Base-by-base conservation (phyloP, 2,113 vertebrate genomes). In the Urocynchramus pylzowi region DNA sequence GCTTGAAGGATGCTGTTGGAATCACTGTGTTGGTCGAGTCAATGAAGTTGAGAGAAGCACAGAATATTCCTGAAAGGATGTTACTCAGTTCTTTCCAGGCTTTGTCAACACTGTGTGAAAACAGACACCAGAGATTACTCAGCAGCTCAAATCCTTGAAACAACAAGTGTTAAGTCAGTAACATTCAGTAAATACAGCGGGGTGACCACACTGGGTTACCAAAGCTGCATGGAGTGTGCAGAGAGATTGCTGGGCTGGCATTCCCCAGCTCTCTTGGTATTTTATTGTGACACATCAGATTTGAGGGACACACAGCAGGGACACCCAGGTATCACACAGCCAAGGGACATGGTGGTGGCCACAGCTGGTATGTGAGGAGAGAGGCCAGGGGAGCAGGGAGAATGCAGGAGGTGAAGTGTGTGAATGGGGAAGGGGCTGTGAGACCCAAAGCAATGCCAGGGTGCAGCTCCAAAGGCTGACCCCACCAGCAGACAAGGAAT, bases 11-110 rank as follows among this genome's bases (percentile, higher is more conserved):
- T 8, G 99, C 99, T 5, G 98, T 99, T 65, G 99, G 99, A 87
- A 98, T 98, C 59, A 99, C 99, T 0, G 99, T 99, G 98, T 99
- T 99, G 97, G 99, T 99, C 4, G 99, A 99, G 96, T 99, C 99
- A 68, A 99, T 99, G 97, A 99, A 99, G 98, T 99, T 99, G 79
- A 99, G 98, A 39, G 99, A 99, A 54, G 99, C 99, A 64, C 99
- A 99, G 97, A 99, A 99, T 98, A 99, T 99, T 73, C 99, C 99
- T 0, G 99, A 99, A 82, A 99, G 98, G 89, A 99, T 98, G 45
- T 99, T 99, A 50, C 99, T 99, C 87, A 99, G 98, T 82, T 99
- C 99, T 95, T 99, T 99, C 99, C 99, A 99, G 27, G 98, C 98
- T 87, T 97, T 97, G 90, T 99, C 99, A 93, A 99, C 99, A 57